A percentile compares a stretch with the other conserved stretches of the same genome.
phyloP scores from a whole-genome alignment of 1,140 invertebrate genomes.

The Drosophila obscura region DNA sequence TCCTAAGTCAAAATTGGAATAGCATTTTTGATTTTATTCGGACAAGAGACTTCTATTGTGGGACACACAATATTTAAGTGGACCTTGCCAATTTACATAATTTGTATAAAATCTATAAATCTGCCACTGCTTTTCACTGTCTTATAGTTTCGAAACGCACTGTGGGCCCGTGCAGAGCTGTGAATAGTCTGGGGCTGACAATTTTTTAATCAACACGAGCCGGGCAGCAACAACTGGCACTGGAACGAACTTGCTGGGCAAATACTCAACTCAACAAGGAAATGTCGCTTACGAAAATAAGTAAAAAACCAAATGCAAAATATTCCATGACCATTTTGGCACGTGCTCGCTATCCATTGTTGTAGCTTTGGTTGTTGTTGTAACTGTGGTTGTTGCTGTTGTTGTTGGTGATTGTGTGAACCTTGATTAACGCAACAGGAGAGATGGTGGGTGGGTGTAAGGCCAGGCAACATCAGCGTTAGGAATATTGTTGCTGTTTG shows the following conservation, averaged over 20 bases:
- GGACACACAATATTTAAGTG: too few species aligned
- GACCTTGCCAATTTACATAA: too few species aligned
- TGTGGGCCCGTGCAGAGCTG: slow-evolving; percentile 8
- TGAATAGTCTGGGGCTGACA: slow-evolving; percentile 42
- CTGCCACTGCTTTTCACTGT: not conserved
- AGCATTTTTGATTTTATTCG: too few species aligned
- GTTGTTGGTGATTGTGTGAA: slow-evolving; percentile 66
- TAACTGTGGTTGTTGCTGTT: slow-evolving; percentile 25
- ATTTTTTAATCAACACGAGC: slow-evolving; percentile 60
- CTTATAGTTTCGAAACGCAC: not conserved
- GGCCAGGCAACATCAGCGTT: slow-evolving; percentile 28
- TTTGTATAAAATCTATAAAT: too few species aligned
- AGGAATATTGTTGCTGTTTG: slow-evolving; percentile 66
- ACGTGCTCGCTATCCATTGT: slow-evolving; percentile 62
- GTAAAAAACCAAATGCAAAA: slow-evolving; percentile 52
- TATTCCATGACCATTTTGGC: slow-evolving; percentile 69
- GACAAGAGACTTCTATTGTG: too few species aligned
- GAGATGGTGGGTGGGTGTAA: not conserved
- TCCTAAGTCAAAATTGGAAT: too few species aligned
- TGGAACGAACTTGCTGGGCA: slow-evolving; percentile 20
- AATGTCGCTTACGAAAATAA: slow-evolving; percentile 41
- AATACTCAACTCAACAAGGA: slow-evolving; percentile 29
- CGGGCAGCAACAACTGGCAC: slow-evolving; percentile 32
- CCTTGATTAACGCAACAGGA: slow-evolving; percentile 76
- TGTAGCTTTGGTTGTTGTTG: slow-evolving; percentile 41